Evolutionary conservation across 2,797 vertebrate genomes (phyloP), one percentile per base, ranked within the genome.

Genomic region (Simalia tracyae): DNA sequence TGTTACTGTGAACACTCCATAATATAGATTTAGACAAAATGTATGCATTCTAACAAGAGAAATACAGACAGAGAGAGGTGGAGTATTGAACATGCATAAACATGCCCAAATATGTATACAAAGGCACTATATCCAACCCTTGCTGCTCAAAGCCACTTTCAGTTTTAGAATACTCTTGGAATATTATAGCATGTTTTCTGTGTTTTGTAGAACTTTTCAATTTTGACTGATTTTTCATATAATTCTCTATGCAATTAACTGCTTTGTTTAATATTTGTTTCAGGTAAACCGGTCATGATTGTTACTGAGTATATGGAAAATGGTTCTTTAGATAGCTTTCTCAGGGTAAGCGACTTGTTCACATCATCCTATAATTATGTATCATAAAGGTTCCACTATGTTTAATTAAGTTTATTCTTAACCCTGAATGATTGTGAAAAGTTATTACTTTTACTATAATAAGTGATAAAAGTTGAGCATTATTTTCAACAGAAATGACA

Each of bases 241-340:
- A 15, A 24, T 85, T 31, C 7, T 89, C 19, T 88, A 93, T 86
- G 9, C 2, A 2, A 56, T 3, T 86, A 91, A 91, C 84, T 81
- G 46, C n/a, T 93, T 86, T 46, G 76, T 96, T 66, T 93, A 63
- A 89, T 95, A 14, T 95, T 0, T 90, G 90, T 95, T 81, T 56
- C 93, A 98, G 98, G 98, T 96, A 98, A 98, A 81, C 98, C 98
- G 31, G 98, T 98, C 86, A 98, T 98, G 98, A 98, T 98, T 94
- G 97, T 98, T 64, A 98, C 98, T 89, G 98, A 98, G 94, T 98
- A 98, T 63, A 98, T 98, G 98, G 98, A 98, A 94, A 98, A 98
- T 91, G 98, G 98, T 9, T 98, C 98, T 87, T 95, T 98, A 97
- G 98, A 98, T 95, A 98, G 97, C 94, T 98, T 98, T 93, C 96